phyloP scores from a whole-genome alignment of 2,888 invertebrate genomes.

The Charanyca ferruginea region DNA sequence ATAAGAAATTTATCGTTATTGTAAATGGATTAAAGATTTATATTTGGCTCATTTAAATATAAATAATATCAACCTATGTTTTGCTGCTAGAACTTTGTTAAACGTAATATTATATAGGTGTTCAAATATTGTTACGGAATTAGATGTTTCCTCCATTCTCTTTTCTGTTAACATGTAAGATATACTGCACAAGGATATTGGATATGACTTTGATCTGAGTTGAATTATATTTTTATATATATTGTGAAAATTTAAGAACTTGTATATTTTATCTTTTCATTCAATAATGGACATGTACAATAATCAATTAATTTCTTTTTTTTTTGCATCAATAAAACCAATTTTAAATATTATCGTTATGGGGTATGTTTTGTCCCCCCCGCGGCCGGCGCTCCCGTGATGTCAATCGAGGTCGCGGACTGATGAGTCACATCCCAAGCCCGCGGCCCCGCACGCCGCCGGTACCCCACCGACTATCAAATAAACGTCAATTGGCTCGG shows the following conservation, averaged over 20 bases:
- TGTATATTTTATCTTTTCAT: constrained; percentile 90
- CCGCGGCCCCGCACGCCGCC: constrained; percentile 59
- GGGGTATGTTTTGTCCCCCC: constrained; percentile 77
- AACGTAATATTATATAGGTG: constrained; percentile 88
- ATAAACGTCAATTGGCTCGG: constrained; percentile 84
- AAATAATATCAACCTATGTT: constrained; percentile 83
- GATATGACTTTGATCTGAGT: constrained; percentile 90
- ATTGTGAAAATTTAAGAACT: constrained; percentile 88
- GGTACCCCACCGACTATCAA: constrained; percentile 76
- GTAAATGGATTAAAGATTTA: constrained; percentile 89
- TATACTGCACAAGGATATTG: constrained; percentile 91
- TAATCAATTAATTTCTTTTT: constrained; percentile 86
- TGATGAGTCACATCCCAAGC: constrained; percentile 77
- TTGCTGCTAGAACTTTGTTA: constrained; percentile 90
- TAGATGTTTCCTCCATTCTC: constrained; percentile 88
- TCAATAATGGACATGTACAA: constrained; percentile 91
- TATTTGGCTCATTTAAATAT: constrained; percentile 88
- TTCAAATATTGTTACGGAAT: constrained; percentile 90
- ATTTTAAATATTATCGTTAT: constrained; percentile 86
- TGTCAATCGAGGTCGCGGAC: constrained; percentile 67
- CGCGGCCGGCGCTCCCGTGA: constrained; percentile 65
- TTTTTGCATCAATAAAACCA: constrained; percentile 90
- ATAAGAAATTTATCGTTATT: constrained; percentile 86
- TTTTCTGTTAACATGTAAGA: constrained; percentile 87
- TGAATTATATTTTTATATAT: constrained; percentile 90